Evolutionary conservation across 1,140 invertebrate genomes (phyloP), one percentile per base, ranked within the genome.

Genomic region (Papilio polytes): DNA sequence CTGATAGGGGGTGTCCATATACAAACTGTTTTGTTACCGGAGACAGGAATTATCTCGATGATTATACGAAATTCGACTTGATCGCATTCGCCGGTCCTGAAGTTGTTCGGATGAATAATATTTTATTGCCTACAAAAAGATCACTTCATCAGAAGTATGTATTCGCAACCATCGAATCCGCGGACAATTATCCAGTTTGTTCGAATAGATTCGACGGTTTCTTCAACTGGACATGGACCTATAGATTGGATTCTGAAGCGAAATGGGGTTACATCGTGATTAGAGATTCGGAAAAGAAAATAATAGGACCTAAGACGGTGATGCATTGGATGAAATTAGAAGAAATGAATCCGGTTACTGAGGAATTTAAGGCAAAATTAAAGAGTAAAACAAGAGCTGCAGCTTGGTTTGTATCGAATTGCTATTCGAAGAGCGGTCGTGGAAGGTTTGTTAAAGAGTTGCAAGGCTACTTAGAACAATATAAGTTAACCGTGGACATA

Each of bases 351-450:
- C 88, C 92, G 26, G 82, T 93, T 3, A 87, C 80, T 70, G 86
- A 91, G 3, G 87, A 92, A 26, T 81, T 89, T 6, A 93, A 90
- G 81, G 9, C 83, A 7, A 84, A 89, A 80, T 91, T 96, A 59
- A 95, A 88, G 80, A 94, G 83, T 13, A 95, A 96, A 84, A 94
- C 80, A 10, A 96, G 94, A 87, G 89, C 94, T 20, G 96, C 96
- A 0, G 96, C 96, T 6, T 97, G 97, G 96, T 96, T 97, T 83
- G 96, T 97, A 2, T 97, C 96, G 46, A 97, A 97, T 86, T 98
- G 97, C 85, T 41, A 88, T 3, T 94, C 96, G 0, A 88, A 84
- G 31, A 96, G 96, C 83, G 90, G 90, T 4, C 90, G 97, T 15
- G 92, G 96, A 83, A 80, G 89, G 0, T 97, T 96, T 84, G 96